These are phyloP conservation scores for Gymnarchus niloticus DNA, from an alignment of 2,113 vertebrate genomes.

Conservation along the genomic window DNA sequence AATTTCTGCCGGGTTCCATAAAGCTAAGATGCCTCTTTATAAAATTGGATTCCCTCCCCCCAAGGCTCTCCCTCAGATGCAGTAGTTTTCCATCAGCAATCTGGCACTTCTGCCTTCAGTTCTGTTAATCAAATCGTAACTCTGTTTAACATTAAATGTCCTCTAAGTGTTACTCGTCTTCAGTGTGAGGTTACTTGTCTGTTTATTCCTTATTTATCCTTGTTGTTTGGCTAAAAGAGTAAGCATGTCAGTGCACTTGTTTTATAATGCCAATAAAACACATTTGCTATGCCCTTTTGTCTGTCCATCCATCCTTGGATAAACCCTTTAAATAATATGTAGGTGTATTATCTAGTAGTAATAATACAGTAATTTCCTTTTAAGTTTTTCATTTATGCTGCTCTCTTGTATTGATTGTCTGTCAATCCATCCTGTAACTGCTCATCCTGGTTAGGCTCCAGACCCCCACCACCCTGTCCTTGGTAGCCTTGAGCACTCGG, in stretches of 20 bases:
- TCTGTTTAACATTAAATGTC: not conserved
- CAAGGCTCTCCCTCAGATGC: not conserved
- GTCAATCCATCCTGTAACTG: too few relatives aligned
- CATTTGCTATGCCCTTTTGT: not conserved
- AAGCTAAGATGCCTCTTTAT: not conserved
- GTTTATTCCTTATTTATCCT: not conserved
- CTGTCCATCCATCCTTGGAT: not conserved
- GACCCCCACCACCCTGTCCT: too few relatives aligned
- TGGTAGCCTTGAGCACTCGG: too few relatives aligned
- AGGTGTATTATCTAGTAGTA: too few relatives aligned
- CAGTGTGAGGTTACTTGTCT: not conserved
- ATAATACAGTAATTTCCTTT: not conserved
- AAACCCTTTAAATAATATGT: too few relatives aligned
- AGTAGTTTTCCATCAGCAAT: not conserved
- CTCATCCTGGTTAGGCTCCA: too few relatives aligned
- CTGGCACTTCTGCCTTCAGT: not conserved
- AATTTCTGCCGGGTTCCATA: not conserved
- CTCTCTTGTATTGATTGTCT: too few relatives aligned
- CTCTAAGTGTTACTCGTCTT: not conserved
- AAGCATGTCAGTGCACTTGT: not conserved
- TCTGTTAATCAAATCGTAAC: not conserved
- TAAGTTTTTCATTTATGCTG: too few relatives aligned
- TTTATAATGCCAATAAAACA: not conserved
- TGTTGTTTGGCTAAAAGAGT: not conserved
- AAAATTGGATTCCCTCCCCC: not conserved